Percentiles rank a stretch among this genome's conserved stretches.
Conservation (phyloP, 1,140 invertebrate species). For the Caenorhabditis tropicalis region DNA sequence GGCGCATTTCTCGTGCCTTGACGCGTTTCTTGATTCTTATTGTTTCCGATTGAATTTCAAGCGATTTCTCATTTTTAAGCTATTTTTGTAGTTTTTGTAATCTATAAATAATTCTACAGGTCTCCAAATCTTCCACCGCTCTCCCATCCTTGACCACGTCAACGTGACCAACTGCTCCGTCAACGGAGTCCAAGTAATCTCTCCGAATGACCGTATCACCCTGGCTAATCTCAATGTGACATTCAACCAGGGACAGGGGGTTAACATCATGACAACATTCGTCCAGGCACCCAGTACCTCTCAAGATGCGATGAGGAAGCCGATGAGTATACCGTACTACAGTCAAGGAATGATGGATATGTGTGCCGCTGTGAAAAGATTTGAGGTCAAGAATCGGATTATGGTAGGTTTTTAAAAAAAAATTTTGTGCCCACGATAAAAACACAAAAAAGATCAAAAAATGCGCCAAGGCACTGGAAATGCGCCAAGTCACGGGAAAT, state of each 20-base stretch:
- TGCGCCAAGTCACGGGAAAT: too few species aligned
- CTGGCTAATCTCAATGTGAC: conserved; percentile 77
- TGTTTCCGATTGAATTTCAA: too few species aligned
- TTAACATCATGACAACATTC: conserved; percentile 89
- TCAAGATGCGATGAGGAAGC: conserved; percentile 77
- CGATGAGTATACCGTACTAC: conserved; percentile 87
- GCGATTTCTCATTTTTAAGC: too few species aligned
- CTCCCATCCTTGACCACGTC: conserved; percentile 83
- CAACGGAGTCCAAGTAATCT: conserved; percentile 88
- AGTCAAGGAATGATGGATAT: conserved; percentile 95
- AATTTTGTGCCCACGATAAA: too few species aligned
- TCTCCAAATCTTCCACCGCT: conserved; percentile 85
- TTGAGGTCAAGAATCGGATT: conserved; percentile 86
- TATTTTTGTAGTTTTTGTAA: too few species aligned
- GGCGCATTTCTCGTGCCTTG: too few species aligned
- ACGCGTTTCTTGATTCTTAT: too few species aligned
- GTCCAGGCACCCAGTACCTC: conserved; percentile 78
- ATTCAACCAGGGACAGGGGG: conserved; percentile 85
- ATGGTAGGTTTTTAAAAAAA: conserved; percentile 44
- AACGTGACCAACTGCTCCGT: conserved; percentile 84
- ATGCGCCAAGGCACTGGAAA: background rate
- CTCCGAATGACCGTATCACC: conserved; percentile 71
- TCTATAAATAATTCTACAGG: too few species aligned
- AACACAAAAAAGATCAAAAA: background rate
- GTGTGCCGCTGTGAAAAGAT: conserved; percentile 90